Evolutionary conservation across 2,888 invertebrate genomes (phyloP).

Genomic region (Trissoscelio sp.): DNA sequence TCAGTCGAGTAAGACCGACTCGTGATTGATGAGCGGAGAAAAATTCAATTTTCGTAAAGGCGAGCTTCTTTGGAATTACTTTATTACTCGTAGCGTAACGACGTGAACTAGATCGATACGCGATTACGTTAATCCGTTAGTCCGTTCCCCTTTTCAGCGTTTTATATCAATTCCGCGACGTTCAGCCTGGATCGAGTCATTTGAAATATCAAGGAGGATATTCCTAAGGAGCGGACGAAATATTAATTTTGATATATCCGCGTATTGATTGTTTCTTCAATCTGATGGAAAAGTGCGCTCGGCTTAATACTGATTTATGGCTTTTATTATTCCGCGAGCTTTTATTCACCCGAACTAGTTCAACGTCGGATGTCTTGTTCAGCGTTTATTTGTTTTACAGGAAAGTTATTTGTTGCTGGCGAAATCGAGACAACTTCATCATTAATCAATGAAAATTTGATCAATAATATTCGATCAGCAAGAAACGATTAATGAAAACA

Average conservation of each 20-base stretch:
- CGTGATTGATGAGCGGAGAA: constrained; percentile 67
- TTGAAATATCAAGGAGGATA: constrained; percentile 55
- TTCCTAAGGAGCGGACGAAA: constrained; percentile 36
- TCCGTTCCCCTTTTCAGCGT: constrained; percentile 45
- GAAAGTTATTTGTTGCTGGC: neutral
- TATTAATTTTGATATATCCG: constrained; percentile 50
- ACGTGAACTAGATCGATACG: constrained; percentile 68
- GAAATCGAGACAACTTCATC: neutral
- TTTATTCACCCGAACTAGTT: constrained; percentile 13
- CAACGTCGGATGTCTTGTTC: neutral
- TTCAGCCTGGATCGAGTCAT: constrained; percentile 45
- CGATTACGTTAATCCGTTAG: constrained; percentile 69
- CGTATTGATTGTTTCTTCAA: constrained; percentile 56
- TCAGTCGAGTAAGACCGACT: constrained; percentile 45
- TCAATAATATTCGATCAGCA: too few relatives aligned
- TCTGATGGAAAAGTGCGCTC: constrained; percentile 31
- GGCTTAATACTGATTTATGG: constrained; percentile 50
- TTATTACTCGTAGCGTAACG: constrained; percentile 68
- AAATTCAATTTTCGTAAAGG: constrained; percentile 67
- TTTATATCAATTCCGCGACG: constrained; percentile 59
- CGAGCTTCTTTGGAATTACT: constrained; percentile 65
- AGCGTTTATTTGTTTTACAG: constrained; percentile 10
- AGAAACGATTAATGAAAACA: too few relatives aligned
- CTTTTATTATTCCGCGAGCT: constrained; percentile 35
- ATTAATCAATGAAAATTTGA: too few relatives aligned